Evolutionary conservation across 2,888 invertebrate species (phyloP), one percentile per base, ranked within the genome.

Genomic region (Romanomermis culicivorax): DNA sequence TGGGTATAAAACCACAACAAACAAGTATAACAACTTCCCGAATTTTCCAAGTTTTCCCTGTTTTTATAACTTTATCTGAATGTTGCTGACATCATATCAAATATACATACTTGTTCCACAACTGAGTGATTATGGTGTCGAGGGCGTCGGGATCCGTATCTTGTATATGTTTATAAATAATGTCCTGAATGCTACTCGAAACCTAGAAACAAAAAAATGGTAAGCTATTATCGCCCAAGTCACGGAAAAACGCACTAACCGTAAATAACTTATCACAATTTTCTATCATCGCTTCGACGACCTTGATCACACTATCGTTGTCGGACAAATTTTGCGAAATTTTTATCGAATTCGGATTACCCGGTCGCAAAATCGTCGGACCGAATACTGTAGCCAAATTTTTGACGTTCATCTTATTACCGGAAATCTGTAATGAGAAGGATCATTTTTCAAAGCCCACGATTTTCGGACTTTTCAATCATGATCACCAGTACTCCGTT

Each of bases 381-480:
- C 89, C 89, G 70, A 91, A 86, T 42, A 91, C 64, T 0, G 87
- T 89, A 0, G 91, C 89, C 59, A 91, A 73, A 70, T 89, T 91
- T 53, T 80, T 81, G 48, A 83, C 80, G 70, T 88, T 85, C 91
- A 91, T 91, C 75, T 84, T 86, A 73, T 89, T 89, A 1, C 89
- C 89, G 17, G 78, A 70, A 50, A 79, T 77, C 81, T 75, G 63
- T 4, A 60, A 60, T 17, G 29, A 56, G 52, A 7, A 51, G 14
- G 24, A 51, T 25, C 7, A n/a, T 11, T 14, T 23, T 42, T 52
- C 25, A 7, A 7, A 7, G 43, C 36, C 3, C 27, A n/a, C 17
- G 24, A 29, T 11, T 42, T 11, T 29, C 23, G 25, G 24, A 60
- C 64, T 61, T n/a, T n/a, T n/a, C n/a, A n/a, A n/a, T n/a, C n/a